Base-by-base conservation (phyloP, 2,113 vertebrate genomes). In the Onychostoma macrolepis region DNA sequence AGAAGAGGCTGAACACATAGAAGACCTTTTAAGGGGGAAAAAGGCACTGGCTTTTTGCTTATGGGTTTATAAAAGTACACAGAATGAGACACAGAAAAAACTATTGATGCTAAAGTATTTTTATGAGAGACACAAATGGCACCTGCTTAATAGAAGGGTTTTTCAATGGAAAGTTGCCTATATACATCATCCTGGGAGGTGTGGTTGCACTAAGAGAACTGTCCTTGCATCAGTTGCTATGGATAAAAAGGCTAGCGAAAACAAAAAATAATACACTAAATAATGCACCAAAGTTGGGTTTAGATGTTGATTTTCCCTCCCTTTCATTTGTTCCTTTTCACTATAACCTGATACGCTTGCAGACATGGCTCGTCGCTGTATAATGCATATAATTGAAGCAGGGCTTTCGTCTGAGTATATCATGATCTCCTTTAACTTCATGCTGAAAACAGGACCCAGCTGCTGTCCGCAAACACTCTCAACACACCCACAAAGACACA, bases 361-460 rank as follows among this genome's bases (percentile, higher is more conserved):
- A 79, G 76, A 79, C 28, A 36, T 10, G 76, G 28, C 26, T 56
- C 48, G 9, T 30, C 45, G 9, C 76, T 79, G 76, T 56, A 45
- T 45, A 75, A 75, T 75, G 38, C 33, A 75, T 45, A 45, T 75
- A 75, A 74, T 74, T 38, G 71, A 43, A 43, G 38, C 38, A n/a
- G 21, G 38, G 71, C 72, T 75, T 75, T 75, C 4, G 38, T 75
- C 72, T 72, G 10, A 45, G 12, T 26, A 43, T 24, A 45, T 45
- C 72, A 45, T 45, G 72, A 75, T 75, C 72, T 43, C 24, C 71
- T 75, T 38, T 75, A 78, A 53, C 76, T 33, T 79, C 45, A 79
- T 53, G 72, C 28, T 79, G 45, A 53, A 79, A 79, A 79, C 76
- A 56, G 1, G 76, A 79, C 76, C 76, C 76, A 79, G 76, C 76